A percentile compares a stretch with the other conserved stretches of the same genome.
Conservation (phyloP, 2,888 invertebrate genomes). For the Drosophila rellima region DNA sequence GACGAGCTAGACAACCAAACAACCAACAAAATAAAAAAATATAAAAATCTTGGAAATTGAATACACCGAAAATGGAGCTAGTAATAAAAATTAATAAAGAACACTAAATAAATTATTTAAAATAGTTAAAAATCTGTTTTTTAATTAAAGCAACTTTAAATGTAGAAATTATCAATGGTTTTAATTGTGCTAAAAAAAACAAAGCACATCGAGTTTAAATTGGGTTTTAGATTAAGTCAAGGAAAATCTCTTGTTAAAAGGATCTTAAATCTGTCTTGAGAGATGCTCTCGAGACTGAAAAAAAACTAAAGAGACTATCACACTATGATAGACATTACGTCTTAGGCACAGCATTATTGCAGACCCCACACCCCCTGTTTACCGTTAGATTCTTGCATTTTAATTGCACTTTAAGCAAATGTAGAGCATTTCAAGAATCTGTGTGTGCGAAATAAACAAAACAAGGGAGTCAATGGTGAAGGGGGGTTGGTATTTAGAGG, state of each 20-base stretch:
- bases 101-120: no score
- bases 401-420: slow-evolving; percentile 69
- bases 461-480: slow-evolving; percentile 26
- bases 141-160: no score
- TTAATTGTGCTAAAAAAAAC: background rate
- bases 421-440: slow-evolving; percentile 64
- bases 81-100: no score
- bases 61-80: background rate
- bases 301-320: background rate
- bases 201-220: background rate
- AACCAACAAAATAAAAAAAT: slow-evolving; percentile 13
- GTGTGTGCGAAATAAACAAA: slow-evolving; percentile 48
- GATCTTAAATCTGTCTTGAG: background rate
- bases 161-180: no score
- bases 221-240: background rate
- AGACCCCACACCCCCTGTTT: slow-evolving; percentile 4
- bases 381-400: slow-evolving; percentile 64
- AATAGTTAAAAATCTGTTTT: no score
- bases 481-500: background rate
- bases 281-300: background rate
- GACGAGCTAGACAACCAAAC: slow-evolving; percentile 9
- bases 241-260: background rate
- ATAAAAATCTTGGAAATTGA: background rate
- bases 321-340: slow-evolving; percentile 44
- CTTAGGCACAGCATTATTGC: slow-evolving; percentile 33